phyloP scores from a whole-genome alignment of 2,888 invertebrate genomes.

The Panzeria rudis region DNA sequence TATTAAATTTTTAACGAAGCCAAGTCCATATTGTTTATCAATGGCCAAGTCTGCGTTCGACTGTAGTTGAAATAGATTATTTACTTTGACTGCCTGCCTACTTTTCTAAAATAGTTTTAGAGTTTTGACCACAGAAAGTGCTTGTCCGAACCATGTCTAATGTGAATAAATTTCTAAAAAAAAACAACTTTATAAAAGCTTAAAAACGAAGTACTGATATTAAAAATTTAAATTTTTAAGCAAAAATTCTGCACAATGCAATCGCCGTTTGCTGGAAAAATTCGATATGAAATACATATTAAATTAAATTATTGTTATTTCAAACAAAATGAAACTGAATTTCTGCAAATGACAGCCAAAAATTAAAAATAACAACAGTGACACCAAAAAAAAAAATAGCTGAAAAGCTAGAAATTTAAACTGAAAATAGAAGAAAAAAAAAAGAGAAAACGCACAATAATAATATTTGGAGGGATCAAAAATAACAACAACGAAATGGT shows the following conservation, averaged over 20 bases:
- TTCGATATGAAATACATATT: neutral
- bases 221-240: too few relatives aligned
- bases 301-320: neutral
- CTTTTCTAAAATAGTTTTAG: too few relatives aligned
- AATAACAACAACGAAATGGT: neutral
- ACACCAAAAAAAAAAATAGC: neutral
- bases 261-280: neutral
- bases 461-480: neutral
- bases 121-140: too few relatives aligned
- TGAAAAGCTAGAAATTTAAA: slow-evolving; percentile 34
- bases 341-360: slow-evolving; percentile 47
- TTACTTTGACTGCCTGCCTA: too few relatives aligned
- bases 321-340: neutral
- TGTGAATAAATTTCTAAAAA: too few relatives aligned
- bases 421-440: slow-evolving; percentile 4
- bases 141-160: too few relatives aligned
- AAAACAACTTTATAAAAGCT: too few relatives aligned
- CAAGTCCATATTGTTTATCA: too few relatives aligned
- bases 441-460: neutral
- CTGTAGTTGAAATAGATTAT: too few relatives aligned
- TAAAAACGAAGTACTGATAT: too few relatives aligned
- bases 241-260: neutral
- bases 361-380: neutral
- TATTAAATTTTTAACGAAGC: too few relatives aligned
- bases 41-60: too few relatives aligned